Evolutionary conservation across 2,797 vertebrate species (phyloP), one percentile per base, ranked within the genome.

Genomic region (Tolypeutes matacus): DNA sequence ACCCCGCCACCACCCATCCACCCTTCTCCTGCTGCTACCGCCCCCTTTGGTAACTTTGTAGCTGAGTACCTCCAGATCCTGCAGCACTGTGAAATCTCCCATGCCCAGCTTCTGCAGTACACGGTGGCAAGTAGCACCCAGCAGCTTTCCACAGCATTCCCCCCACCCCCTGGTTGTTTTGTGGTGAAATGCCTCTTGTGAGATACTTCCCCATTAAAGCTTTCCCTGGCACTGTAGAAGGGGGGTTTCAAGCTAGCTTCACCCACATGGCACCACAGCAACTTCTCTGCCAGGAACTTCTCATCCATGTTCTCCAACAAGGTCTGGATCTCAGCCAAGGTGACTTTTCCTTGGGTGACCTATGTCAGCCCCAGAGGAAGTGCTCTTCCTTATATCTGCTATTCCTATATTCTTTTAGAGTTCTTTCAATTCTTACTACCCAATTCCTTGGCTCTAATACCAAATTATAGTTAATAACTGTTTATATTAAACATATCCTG

Each of bases 81-180:
- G 31, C 13, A 53, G 20, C 29, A 6, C 46, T 27, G 27, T 34
- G 62, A 36, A 11, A 12, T 25, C 72, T 23, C 12, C 10, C 17
- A 29, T 13, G 15, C 31, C 27, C 25, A 11, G 5, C 17, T 20
- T 18, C 23, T 0, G 13, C 27, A 21, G 36, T 8, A 1, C 34
- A 3, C 13, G 27, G 21, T 72, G 36, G 6, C 60, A 34, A 56
- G 9, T 12, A 27, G 36, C 5, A 53, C 56, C 62, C 17, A 34
- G 39, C 25, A 56, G 51, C 42, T 34, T 58, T 3, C 3, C 27
- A 1, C 7, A 49, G 42, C 9, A 23, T 42, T 2, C 7, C 21
- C 14, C 4, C 4, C 9, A 39, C 3, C 51, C 29, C 0, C 12
- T 1, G 0, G 13, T 15, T 42, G 13, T 91, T 93, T 56, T 60